These are phyloP conservation scores for Mastomys natalensis DNA, from an alignment of 2,113 vertebrate species.

Conservation along the genomic window DNA sequence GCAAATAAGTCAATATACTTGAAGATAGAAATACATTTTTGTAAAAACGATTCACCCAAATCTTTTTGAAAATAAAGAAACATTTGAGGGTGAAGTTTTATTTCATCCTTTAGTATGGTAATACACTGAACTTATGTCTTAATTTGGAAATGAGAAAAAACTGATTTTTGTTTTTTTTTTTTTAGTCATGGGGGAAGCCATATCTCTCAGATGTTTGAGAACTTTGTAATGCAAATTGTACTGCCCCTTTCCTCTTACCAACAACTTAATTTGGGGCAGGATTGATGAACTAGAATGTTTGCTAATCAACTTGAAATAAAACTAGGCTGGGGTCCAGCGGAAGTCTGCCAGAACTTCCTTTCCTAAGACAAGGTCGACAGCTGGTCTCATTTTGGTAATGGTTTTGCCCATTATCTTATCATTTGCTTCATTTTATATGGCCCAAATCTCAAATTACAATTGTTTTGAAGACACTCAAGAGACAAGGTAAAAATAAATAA, in stretches of 20 bases:
- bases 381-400: slow-evolving; percentile 78
- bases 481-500: background rate
- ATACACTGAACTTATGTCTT: background rate
- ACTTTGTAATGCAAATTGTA: slow-evolving; percentile 74
- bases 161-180: background rate
- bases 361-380: slow-evolving; percentile 72
- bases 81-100: slow-evolving; percentile 3
- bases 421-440: slow-evolving; percentile 67
- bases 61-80: slow-evolving; percentile 14
- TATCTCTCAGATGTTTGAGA: slow-evolving; percentile 65
- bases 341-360: slow-evolving; percentile 74
- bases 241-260: slow-evolving; percentile 56
- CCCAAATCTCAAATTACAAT: slow-evolving; percentile 70
- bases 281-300: slow-evolving; percentile 73
- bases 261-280: slow-evolving; percentile 73
- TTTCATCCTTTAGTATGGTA: background rate
- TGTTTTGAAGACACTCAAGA: slow-evolving; percentile 63
- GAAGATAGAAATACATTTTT: slow-evolving; percentile 33
- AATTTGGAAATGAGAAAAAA: slow-evolving; percentile 54
- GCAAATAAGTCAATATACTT: background rate
- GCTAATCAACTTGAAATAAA: slow-evolving; percentile 76
- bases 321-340: slow-evolving; percentile 48
- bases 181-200: slow-evolving; percentile 45
- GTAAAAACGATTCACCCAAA: slow-evolving; percentile 17
- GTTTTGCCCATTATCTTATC: slow-evolving; percentile 75